Percentiles rank a stretch among this genome's conserved stretches.
phyloP scores from a whole-genome alignment of 2,888 invertebrate species.

The Physocephala rufipes region DNA sequence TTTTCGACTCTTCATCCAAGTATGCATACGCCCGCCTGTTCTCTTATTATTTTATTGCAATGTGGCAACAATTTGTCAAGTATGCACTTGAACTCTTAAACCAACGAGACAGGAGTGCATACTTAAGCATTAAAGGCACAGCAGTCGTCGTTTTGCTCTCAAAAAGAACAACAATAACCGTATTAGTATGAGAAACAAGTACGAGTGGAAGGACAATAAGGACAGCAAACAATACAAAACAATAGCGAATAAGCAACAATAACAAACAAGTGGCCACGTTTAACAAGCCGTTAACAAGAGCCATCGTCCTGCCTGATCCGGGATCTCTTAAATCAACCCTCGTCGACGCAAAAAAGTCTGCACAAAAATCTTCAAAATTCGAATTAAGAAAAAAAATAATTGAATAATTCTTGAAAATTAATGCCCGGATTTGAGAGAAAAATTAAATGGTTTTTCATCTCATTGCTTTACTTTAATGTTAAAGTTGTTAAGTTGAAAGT shows the following conservation, averaged over 20 bases:
- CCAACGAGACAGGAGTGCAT: conserved; percentile 27
- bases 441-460: conserved; percentile 27
- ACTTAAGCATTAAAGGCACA: conserved; percentile 15
- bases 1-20: background rate
- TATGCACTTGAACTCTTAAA: conserved; percentile 14
- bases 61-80: conserved; percentile 35
- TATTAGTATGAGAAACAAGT: too few relatives aligned
- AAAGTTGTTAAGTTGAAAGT: background rate
- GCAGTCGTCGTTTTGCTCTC: background rate
- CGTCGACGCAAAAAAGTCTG: background rate
- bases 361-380: background rate
- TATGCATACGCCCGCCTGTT: background rate
- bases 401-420: conserved; percentile 28
- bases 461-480: background rate
- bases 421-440: background rate
- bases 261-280: conserved; percentile 35
- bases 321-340: conserved; percentile 17
- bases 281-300: conserved; percentile 37
- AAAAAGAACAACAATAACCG: conserved; percentile 1
- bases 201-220: conserved; percentile 13
- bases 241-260: conserved; percentile 6
- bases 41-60: conserved; percentile 29
- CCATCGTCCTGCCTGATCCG: background rate
- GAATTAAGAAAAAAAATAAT: conserved; percentile 8
- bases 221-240: conserved; percentile 14